Percentiles rank a stretch among this genome's conserved stretches.
phyloP scores from a whole-genome alignment of 2,797 vertebrate genomes.

The Oophaga sylvatica region DNA sequence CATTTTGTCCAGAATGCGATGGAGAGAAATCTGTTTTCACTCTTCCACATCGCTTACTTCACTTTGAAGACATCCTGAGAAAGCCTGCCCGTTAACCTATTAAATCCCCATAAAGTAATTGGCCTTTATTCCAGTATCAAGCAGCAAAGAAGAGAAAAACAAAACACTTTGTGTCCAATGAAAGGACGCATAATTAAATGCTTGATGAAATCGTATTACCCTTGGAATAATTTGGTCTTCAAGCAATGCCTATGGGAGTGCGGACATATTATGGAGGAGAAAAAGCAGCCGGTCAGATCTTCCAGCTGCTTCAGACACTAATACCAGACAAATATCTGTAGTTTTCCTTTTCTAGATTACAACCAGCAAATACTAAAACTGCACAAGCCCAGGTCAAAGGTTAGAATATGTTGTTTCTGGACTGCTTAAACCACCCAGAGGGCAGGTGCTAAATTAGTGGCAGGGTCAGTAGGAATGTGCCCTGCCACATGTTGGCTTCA shows the following conservation, averaged over 20 bases:
- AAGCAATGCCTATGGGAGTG: conserved; percentile 10
- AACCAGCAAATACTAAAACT: not conserved
- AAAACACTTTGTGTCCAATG: conserved; percentile 20
- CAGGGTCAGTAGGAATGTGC: not conserved
- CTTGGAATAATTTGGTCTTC: not conserved
- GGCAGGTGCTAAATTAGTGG: not conserved
- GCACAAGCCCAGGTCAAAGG: not conserved
- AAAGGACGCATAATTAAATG: conserved; percentile 18
- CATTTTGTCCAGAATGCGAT: not conserved
- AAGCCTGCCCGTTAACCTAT: conserved; percentile 16
- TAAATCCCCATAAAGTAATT: conserved; percentile 14
- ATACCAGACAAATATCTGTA: not conserved
- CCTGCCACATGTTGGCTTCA: not conserved
- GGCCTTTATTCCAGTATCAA: conserved; percentile 15
- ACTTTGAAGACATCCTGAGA: not conserved
- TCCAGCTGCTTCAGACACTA: not conserved
- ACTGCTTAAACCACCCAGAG: not conserved
- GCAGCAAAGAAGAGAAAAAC: not conserved
- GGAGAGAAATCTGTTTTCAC: not conserved
- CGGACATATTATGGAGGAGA: not conserved
- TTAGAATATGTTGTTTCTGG: not conserved
- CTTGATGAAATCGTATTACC: conserved; percentile 21
- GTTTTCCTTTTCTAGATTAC: not conserved
- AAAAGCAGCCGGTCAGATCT: conserved; percentile 17
- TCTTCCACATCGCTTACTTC: not conserved